Evolutionary conservation across 2,888 invertebrate species (phyloP).

Genomic region (Lutraria lutraria): DNA sequence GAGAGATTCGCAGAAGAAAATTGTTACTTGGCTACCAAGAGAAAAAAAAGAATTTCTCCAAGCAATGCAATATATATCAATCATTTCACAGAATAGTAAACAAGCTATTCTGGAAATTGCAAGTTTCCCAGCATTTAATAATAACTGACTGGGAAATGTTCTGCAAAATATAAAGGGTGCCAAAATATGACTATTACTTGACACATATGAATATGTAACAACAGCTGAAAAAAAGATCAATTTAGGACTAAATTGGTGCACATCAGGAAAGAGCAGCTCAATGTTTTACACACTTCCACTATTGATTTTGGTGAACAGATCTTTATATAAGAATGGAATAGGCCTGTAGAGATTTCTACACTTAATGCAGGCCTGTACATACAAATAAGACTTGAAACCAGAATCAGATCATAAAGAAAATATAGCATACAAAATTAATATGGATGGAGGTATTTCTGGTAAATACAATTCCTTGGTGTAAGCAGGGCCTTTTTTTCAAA

Average conservation of each 20-base stretch:
- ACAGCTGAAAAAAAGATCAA: background rate
- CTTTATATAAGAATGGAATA: background rate
- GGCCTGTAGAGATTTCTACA: background rate
- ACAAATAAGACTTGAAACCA: background rate
- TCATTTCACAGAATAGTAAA: background rate
- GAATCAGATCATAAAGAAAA: background rate
- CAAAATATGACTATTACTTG: slow-evolving; percentile 21
- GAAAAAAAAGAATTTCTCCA: background rate
- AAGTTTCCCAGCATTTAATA: background rate
- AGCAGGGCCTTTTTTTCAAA: too few relatives aligned
- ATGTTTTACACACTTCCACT: background rate
- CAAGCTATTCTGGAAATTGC: background rate
- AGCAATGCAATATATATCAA: background rate
- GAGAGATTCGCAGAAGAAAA: background rate
- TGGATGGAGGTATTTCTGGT: too few relatives aligned
- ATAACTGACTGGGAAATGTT: background rate
- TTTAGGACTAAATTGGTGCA: background rate
- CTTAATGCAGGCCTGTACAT: background rate
- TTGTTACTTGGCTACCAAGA: background rate
- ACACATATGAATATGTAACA: background rate
- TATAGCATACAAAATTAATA: too few relatives aligned
- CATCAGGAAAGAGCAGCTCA: background rate
- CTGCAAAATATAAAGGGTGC: background rate
- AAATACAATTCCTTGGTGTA: too few relatives aligned
- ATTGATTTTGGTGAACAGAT: background rate